A percentile compares a stretch with the other conserved stretches of the same genome.
phyloP scores from a whole-genome alignment of 2,888 invertebrate genomes.

The Pheosia tremula region DNA sequence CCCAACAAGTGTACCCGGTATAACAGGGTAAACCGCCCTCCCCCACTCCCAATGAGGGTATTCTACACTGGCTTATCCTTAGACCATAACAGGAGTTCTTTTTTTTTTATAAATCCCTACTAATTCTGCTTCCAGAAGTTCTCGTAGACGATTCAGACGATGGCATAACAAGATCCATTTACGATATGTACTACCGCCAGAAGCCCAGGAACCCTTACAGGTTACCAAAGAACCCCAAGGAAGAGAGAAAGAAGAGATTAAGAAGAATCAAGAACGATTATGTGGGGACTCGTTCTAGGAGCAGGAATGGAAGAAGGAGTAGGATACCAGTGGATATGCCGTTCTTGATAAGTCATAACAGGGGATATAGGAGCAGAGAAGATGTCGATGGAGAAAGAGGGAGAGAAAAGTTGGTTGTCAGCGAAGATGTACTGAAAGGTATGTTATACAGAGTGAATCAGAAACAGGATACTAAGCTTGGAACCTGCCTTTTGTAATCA shows the following conservation, averaged over 20 bases:
- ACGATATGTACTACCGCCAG: conserved; percentile 73
- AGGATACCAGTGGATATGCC: conserved; percentile 30
- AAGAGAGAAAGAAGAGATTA: conserved; percentile 6
- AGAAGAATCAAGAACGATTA: conserved; percentile 27
- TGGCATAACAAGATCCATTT: conserved; percentile 71
- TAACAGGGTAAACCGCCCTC: too few relatives aligned
- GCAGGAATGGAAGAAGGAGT: conserved; percentile 3
- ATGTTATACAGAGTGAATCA: neutral
- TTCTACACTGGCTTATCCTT: too few relatives aligned
- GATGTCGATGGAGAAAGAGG: conserved; percentile 5
- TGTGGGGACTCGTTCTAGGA: conserved; percentile 13
- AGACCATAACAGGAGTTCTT: too few relatives aligned
- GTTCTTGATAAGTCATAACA: conserved; percentile 35
- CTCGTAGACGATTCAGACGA: conserved; percentile 55
- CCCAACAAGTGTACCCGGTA: too few relatives aligned
- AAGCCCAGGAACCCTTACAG: conserved; percentile 29
- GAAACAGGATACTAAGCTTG: too few relatives aligned
- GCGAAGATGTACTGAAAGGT: neutral
- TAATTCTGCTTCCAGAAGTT: conserved; percentile 27
- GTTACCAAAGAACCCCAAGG: conserved; percentile 25
- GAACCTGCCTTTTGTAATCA: too few relatives aligned
- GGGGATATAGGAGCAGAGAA: conserved; percentile 11
- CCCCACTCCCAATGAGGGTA: too few relatives aligned
- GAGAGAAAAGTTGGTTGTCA: neutral
- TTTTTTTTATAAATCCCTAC: neutral